These are phyloP conservation scores for Lepidurus apus DNA, from an alignment of 1,140 invertebrate species.

Conservation along the genomic window DNA sequence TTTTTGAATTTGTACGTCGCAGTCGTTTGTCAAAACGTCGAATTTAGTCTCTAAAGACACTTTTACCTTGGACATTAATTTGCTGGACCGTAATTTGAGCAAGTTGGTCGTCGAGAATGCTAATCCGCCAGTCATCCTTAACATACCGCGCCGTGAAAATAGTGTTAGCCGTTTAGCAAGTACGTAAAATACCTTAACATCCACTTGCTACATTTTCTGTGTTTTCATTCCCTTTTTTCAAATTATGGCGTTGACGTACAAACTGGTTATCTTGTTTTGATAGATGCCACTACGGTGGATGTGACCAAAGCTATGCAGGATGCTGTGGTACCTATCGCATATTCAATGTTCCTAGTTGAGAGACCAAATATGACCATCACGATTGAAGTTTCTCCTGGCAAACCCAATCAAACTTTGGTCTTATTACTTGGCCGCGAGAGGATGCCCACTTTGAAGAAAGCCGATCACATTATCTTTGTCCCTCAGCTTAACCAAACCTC, in stretches of 20 bases:
- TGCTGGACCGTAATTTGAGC: slow-evolving; percentile 39
- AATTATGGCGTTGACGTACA: too few relatives aligned
- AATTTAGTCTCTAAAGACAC: slow-evolving; percentile 41
- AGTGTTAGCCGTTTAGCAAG: background rate
- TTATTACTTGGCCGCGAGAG: slow-evolving; percentile 39
- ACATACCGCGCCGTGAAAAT: slow-evolving; percentile 14
- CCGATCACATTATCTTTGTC: slow-evolving; percentile 39
- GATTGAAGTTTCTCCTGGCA: slow-evolving; percentile 40
- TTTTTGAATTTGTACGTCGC: background rate
- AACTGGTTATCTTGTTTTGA: background rate
- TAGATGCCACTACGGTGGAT: slow-evolving; percentile 12
- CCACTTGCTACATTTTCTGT: too few relatives aligned
- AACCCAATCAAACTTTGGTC: slow-evolving; percentile 37
- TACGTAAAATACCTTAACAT: background rate
- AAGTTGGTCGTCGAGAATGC: slow-evolving; percentile 40
- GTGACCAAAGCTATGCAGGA: background rate
- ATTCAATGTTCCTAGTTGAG: slow-evolving; percentile 38
- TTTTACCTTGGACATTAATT: slow-evolving; percentile 40
- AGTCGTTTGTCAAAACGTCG: background rate
- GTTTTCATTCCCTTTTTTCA: too few relatives aligned
- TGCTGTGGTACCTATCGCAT: slow-evolving; percentile 1
- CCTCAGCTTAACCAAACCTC: slow-evolving; percentile 33
- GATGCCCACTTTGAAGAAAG: slow-evolving; percentile 39
- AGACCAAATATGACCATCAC: slow-evolving; percentile 41
- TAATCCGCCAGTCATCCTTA: slow-evolving; percentile 9